Evolutionary conservation across 2,113 vertebrate genomes (phyloP).

Genomic region (Platanista minor): DNA sequence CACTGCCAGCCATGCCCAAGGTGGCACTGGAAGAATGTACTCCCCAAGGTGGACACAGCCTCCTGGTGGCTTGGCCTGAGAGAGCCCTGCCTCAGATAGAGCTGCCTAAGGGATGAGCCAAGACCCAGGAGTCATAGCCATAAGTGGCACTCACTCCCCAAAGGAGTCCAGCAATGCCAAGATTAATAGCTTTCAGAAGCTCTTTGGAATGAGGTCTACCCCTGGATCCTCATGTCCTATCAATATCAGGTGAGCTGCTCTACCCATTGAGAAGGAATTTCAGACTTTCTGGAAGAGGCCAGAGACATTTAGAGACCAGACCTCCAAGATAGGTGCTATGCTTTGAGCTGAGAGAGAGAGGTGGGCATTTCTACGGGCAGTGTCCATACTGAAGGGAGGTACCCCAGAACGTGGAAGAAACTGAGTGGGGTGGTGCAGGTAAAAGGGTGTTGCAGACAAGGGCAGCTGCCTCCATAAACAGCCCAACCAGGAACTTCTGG

Average conservation of each 20-base stretch:
- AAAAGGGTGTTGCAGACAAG: not conserved
- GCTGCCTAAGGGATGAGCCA: not conserved
- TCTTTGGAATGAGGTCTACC: not conserved
- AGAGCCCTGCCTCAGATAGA: not conserved
- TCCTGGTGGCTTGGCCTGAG: not conserved
- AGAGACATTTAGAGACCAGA: not conserved
- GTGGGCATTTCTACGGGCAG: not conserved
- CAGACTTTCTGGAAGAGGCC: not conserved
- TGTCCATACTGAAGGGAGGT: not conserved
- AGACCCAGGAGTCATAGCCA: not conserved
- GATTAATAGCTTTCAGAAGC: not conserved
- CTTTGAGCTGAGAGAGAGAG: not conserved
- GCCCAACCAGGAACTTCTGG: not conserved
- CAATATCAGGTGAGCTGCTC: not conserved
- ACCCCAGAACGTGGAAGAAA: not conserved
- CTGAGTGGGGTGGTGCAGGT: not conserved
- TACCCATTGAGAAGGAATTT: not conserved
- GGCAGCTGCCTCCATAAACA: not conserved
- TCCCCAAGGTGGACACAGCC: not conserved
- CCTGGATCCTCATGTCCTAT: not conserved
- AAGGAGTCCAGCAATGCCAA: not conserved
- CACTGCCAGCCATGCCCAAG: not conserved
- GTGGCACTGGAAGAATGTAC: not conserved
- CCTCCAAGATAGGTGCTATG: not conserved
- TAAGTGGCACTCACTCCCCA: not conserved